Base-by-base conservation (phyloP, 2,888 invertebrate genomes). In the Palloptera scutellata region DNA sequence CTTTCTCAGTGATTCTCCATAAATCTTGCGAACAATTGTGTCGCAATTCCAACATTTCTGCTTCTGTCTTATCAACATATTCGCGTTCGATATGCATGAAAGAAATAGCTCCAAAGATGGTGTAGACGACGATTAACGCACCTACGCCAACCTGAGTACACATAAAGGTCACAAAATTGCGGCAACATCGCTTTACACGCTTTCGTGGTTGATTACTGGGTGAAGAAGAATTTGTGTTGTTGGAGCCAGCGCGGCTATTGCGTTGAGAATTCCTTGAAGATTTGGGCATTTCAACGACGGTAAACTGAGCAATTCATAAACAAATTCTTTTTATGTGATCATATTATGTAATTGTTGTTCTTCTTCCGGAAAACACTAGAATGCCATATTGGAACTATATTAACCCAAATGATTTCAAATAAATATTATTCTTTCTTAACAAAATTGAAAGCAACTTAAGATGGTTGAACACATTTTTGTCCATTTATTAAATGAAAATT, bases 131-230 rank as follows among this genome's bases (percentile, higher is more conserved):
- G 57, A 95, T 92, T 17, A 95, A 86, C 10, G 93, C 95, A 66
- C 95, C 95, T 45, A 95, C 95, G 74, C 95, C 95, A 78, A 93
- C 92, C 88, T 95, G 95, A 9, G 95, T 95, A 86, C 94, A 95
- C 95, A 95, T 95, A 80, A 95, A 95, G 9, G 94, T 94, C 66
- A 94, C 90, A 75, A 94, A 88, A 84, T 94, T 94, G 54, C 95
- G 88, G 78, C 92, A 92, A 81, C 94, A 95, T 79, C 94, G 92
- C 84, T 93, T 94, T 66, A 95, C 89, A 79, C 91, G 91, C 79
- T 92, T 92, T 0, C 92, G 90, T 76, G 91, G 91, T 78, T 88
- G 88, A 68, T 88, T 89, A 54, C 88, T 88, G 19, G 89, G 89
- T 0, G 91, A 89, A 1, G 91, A 90, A 0, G 91, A 91, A 41